Evolutionary conservation across 2,113 vertebrate species (phyloP).

Genomic region (Chauna torquata): DNA sequence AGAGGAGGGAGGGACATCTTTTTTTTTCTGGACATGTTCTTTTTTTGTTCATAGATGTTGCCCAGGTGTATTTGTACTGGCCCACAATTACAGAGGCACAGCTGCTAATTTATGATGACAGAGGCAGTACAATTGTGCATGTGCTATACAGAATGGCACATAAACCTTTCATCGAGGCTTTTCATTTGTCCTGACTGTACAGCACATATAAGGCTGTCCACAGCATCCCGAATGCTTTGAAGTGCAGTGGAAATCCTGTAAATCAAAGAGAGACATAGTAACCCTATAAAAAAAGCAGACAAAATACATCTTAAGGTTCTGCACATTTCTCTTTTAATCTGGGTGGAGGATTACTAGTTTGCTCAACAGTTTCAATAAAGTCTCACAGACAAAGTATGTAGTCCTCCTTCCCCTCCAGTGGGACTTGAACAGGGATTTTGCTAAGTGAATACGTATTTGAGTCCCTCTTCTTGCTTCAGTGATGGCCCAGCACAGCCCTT

Average conservation of each 20-base stretch:
- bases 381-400: neutral
- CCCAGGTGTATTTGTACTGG: neutral
- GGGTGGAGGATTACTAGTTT: neutral
- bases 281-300: neutral
- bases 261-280: neutral
- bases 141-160: neutral
- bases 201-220: neutral
- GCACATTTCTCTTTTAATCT: neutral
- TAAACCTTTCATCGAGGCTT: neutral
- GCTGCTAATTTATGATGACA: neutral
- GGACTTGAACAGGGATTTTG: neutral
- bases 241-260: neutral
- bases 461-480: neutral
- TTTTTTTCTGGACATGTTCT: neutral
- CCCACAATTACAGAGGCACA: neutral
- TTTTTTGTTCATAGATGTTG: neutral
- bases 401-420: neutral
- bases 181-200: neutral
- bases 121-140: neutral
- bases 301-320: neutral
- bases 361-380: neutral
- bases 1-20: neutral
- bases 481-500: neutral
- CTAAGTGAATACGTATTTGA: neutral
- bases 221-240: neutral